These are phyloP conservation scores for Diachrysia chrysitis DNA, from an alignment of 2,888 invertebrate species.

Conservation along the genomic window DNA sequence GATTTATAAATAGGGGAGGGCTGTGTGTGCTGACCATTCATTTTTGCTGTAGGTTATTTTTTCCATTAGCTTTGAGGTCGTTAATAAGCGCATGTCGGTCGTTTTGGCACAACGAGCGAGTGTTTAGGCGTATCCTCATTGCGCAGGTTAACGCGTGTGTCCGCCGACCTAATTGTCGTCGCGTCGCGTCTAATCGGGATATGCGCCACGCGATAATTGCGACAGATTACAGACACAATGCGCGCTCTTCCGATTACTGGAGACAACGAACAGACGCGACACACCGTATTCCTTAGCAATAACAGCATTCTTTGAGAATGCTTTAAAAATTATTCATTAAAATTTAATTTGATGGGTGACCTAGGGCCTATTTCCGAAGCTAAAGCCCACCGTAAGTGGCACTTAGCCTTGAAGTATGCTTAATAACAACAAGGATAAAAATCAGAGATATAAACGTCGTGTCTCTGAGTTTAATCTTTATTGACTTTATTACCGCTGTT, in stretches of 20 bases:
- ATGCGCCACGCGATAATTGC: conserved; percentile 88
- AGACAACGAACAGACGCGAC: conserved; percentile 35
- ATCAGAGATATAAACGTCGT: conserved; percentile 59
- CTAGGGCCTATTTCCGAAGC: conserved; percentile 13
- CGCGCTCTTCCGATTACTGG: conserved; percentile 54
- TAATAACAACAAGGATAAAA: conserved; percentile 30
- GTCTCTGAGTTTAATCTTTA: conserved; percentile 71
- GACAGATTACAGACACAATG: conserved; percentile 76
- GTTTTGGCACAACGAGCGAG: conserved; percentile 79
- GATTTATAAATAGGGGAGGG: conserved; percentile 84
- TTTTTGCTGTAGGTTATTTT: conserved; percentile 73
- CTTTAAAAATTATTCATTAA: not conserved
- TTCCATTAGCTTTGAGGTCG: conserved; percentile 75
- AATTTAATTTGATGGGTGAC: conserved; percentile 13
- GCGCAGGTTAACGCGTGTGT: conserved; percentile 86
- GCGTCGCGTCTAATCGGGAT: conserved; percentile 87
- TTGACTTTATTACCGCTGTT: conserved; percentile 81
- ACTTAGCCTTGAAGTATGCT: conserved; percentile 31
- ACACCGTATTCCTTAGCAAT: conserved; percentile 5
- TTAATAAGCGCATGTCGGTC: conserved; percentile 72
- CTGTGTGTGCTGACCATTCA: conserved; percentile 74
- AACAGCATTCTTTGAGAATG: not conserved
- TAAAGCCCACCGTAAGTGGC: conserved; percentile 16
- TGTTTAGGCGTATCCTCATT: conserved; percentile 89
- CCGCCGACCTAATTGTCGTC: conserved; percentile 88